Base-by-base conservation (phyloP, 1,140 invertebrate genomes). In the Orius insidiosus region DNA sequence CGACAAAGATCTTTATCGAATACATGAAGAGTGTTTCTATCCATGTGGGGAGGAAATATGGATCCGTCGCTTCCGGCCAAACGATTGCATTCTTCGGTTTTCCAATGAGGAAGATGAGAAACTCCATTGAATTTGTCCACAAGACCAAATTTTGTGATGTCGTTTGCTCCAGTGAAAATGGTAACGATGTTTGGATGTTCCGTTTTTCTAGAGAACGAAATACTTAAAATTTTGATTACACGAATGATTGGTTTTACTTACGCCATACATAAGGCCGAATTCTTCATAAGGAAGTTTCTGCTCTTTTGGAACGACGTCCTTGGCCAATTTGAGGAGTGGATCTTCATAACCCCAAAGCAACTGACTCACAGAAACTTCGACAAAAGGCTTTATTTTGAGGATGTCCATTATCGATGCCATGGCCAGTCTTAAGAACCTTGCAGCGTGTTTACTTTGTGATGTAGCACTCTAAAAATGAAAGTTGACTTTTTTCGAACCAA, bases 331-430 rank as follows among this genome's bases (percentile, higher is more conserved):
- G 2, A 92, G 65, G 10, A 92, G 63, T 0, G 85, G 84, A 61
- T 95, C 88, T 55, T 90, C 83, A 59, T 94, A 95, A 1, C 92
- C 92, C 85, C 86, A 97, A 0, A 93, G 68, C 18, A 95, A 63
- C 55, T 96, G 85, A 1, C 78, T 77, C 1, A 95, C 79, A 0
- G 81, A 81, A 0, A 86, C 79, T 50, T 81, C 78, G 2, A 88
- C 85, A 61, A 96, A 90, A 0, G 89, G 80, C 56, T 85, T 83
- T 53, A 93, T 85, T 56, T 86, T 85, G 34, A 88, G 64, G 42
- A 88, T 85, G 56, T 88, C 83, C 75, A 92, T 79, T 54, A 90
- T 85, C 48, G 84, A 85, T 1, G 83, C 80, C 75, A 90, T 85
- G 10, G 84, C 83, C 3, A 87, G 63, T 24, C 86, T 70, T 1